phyloP scores from a whole-genome alignment of 2,888 invertebrate genomes.

The Ditula angustiorana region DNA sequence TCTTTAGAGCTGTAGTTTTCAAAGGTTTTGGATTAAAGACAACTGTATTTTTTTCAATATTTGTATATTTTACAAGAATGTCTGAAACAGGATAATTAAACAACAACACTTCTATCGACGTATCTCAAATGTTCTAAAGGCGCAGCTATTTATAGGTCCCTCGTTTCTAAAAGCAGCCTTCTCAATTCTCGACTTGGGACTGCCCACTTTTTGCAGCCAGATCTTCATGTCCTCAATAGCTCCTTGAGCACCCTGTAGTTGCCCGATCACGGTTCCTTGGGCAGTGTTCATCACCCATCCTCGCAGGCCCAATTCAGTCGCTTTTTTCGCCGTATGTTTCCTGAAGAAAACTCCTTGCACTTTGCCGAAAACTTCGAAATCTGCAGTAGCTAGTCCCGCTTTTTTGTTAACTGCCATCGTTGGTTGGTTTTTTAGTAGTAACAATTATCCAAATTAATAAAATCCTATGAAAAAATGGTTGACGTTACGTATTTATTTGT shows the following conservation, averaged over 20 bases:
- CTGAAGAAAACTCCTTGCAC: conserved; percentile 86
- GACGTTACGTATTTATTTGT: conserved; percentile 48
- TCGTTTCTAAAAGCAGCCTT: conserved; percentile 88
- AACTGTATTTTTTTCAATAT: too few species aligned
- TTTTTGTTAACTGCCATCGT: conserved; percentile 58
- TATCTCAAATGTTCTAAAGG: conserved; percentile 78
- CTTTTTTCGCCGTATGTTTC: conserved; percentile 88
- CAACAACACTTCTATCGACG: conserved; percentile 54
- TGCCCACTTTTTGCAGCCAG: conserved; percentile 87
- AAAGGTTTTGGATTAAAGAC: too few species aligned
- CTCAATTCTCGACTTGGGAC: conserved; percentile 89
- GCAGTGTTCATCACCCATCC: conserved; percentile 92
- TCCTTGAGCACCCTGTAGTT: conserved; percentile 85
- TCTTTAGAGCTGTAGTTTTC: too few species aligned
- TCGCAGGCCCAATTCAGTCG: conserved; percentile 85
- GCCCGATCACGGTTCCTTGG: conserved; percentile 88
- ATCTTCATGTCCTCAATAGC: conserved; percentile 87
- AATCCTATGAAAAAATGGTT: conserved; percentile 28
- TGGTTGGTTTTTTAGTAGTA: too few species aligned
- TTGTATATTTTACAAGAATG: too few species aligned
- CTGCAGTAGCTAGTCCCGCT: conserved; percentile 59
- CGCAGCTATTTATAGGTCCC: conserved; percentile 75
- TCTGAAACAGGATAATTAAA: conserved; percentile 12
- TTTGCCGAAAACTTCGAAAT: conserved; percentile 87
- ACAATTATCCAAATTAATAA: neutral